phyloP scores from a whole-genome alignment of 2,113 vertebrate species.

The Eleginops maclovinus region DNA sequence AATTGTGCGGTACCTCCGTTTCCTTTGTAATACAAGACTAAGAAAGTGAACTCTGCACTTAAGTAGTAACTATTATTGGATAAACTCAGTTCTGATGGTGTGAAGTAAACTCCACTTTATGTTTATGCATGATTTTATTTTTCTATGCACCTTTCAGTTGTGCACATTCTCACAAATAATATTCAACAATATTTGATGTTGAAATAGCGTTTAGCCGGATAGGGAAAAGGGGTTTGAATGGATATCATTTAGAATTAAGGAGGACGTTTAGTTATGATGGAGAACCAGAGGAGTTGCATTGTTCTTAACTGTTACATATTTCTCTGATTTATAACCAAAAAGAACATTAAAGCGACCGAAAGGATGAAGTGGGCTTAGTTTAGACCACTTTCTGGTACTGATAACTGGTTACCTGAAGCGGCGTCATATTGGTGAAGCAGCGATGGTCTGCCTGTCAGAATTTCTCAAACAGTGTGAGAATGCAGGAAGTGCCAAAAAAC shows the following conservation, averaged over 20 bases:
- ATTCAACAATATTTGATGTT: neutral
- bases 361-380: neutral
- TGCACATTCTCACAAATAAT: neutral
- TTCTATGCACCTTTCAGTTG: neutral
- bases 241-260: no score
- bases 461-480: conserved; percentile 66
- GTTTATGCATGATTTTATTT: neutral
- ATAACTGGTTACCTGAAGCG: conserved; percentile 12
- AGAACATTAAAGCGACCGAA: neutral
- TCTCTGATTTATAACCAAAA: no score
- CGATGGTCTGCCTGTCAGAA: conserved; percentile 26
- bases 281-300: neutral
- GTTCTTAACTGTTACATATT: neutral
- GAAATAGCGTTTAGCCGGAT: neutral
- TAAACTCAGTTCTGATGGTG: neutral
- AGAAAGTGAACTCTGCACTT: no score
- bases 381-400: no score
- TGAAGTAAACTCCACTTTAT: neutral
- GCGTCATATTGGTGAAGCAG: conserved; percentile 2
- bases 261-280: neutral
- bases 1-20: no score
- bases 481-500: conserved; percentile 70
- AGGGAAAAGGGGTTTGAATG: no score
- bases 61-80: neutral
- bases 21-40: no score